Evolutionary conservation across 2,888 invertebrate species (phyloP).

Genomic region (Yponomeuta evonymella): DNA sequence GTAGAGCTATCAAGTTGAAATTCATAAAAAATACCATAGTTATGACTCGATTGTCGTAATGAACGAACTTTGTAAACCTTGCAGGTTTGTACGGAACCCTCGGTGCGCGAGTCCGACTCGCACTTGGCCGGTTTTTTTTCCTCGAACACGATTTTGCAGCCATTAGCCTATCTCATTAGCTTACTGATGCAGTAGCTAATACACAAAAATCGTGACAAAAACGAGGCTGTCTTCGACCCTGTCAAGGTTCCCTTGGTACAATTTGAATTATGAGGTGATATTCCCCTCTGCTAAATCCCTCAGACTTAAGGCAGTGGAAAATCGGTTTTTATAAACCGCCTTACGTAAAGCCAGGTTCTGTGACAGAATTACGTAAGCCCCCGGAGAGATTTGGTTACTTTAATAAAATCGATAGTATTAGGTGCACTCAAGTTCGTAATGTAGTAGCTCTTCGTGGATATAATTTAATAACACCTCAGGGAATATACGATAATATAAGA

Average conservation of each 20-base stretch:
- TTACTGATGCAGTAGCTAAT: not conserved
- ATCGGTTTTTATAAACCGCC: not conserved
- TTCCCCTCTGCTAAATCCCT: not conserved
- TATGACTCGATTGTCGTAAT: too few species aligned
- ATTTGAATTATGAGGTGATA: slow-evolving; percentile 1
- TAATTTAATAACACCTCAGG: not conserved
- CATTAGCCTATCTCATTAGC: not conserved
- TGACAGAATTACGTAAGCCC: not conserved
- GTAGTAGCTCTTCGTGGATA: not conserved
- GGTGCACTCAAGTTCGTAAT: not conserved
- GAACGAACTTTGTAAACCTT: too few species aligned
- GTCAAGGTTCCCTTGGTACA: not conserved
- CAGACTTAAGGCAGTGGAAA: not conserved
- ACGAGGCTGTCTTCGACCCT: not conserved
- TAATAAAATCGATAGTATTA: not conserved
- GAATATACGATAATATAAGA: not conserved
- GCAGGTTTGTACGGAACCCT: too few species aligned
- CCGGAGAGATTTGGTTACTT: not conserved
- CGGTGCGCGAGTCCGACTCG: too few species aligned
- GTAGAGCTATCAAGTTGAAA: too few species aligned
- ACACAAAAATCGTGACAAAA: not conserved
- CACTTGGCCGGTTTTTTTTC: too few species aligned
- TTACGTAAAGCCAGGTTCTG: not conserved
- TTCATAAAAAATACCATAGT: too few species aligned
- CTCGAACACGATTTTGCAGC: not conserved